Conservation (phyloP, 2,888 invertebrate genomes). For the Steinernema carpocapsae region DNA sequence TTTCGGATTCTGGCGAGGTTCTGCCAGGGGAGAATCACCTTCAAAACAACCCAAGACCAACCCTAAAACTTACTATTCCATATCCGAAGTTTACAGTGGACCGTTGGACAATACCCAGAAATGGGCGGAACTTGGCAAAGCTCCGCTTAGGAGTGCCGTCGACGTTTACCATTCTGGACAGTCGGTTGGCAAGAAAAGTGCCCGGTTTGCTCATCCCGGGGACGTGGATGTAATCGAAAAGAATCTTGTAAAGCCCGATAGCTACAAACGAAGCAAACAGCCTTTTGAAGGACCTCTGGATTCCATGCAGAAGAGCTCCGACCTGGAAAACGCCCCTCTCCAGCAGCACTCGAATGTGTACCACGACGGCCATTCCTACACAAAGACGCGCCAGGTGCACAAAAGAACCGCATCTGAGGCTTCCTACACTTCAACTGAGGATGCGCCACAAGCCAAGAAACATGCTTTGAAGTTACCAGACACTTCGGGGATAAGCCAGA, state of each 20-base stretch:
- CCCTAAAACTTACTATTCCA: background rate
- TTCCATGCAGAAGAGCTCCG: background rate
- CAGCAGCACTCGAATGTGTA: conserved; percentile 23
- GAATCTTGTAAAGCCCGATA: background rate
- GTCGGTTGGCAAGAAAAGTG: background rate
- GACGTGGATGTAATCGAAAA: conserved; percentile 34
- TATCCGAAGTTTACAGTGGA: background rate
- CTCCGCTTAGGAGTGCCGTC: conserved; percentile 39
- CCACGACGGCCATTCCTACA: conserved; percentile 18
- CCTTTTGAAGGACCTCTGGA: conserved; percentile 17
- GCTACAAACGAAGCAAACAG: background rate
- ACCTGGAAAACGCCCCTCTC: conserved; percentile 26
- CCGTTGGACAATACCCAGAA: conserved; percentile 20
- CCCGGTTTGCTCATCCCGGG: conserved; percentile 12
- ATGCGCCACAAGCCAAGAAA: background rate
- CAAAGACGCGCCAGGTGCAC: conserved; percentile 3
- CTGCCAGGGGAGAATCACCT: background rate
- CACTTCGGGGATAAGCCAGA: background rate
- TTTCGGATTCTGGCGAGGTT: conserved; percentile 14
- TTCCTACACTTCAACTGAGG: conserved; percentile 7
- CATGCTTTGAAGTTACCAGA: background rate
- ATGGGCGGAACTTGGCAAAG: background rate
- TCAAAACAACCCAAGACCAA: too few species aligned
- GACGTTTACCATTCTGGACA: conserved; percentile 47
- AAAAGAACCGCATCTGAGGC: conserved; percentile 19